Conservation (phyloP, 2,797 vertebrate species). For the Xiphophorus birchmanni region DNA sequence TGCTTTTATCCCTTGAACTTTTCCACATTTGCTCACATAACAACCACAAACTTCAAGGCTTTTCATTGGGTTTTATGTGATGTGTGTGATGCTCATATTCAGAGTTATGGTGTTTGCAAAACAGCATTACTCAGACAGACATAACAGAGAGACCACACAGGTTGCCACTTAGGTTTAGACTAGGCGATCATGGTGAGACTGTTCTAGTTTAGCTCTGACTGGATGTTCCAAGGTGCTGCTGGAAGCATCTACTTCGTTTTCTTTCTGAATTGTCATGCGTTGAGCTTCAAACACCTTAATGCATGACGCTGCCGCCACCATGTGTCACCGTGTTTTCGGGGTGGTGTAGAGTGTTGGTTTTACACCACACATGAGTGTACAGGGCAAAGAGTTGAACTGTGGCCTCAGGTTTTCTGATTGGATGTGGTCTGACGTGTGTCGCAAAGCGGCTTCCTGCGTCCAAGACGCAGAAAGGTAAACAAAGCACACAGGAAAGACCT, state of each 20-base stretch:
- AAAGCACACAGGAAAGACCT: conserved; percentile 7
- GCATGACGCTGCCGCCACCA: background rate
- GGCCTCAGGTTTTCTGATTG: conserved; percentile 4
- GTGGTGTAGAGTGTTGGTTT: background rate
- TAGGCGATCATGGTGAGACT: background rate
- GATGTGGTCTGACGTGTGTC: conserved; percentile 6
- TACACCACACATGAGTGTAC: background rate
- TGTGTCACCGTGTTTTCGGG: background rate
- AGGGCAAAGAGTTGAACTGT: background rate
- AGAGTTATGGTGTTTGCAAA: background rate
- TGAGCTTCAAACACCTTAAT: background rate
- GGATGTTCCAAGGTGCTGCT: background rate
- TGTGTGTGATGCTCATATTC: background rate
- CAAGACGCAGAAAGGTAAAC: background rate
- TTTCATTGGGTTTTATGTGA: background rate
- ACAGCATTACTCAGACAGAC: background rate
- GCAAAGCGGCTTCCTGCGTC: conserved; percentile 22
- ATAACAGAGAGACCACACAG: background rate
- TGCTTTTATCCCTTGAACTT: background rate
- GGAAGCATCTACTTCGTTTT: background rate
- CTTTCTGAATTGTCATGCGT: background rate
- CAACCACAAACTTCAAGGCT: background rate
- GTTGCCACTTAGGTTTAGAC: background rate
- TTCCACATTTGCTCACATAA: background rate
- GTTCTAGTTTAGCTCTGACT: background rate